phyloP scores from a whole-genome alignment of 2,797 vertebrate genomes.

The Staurois parvus region DNA sequence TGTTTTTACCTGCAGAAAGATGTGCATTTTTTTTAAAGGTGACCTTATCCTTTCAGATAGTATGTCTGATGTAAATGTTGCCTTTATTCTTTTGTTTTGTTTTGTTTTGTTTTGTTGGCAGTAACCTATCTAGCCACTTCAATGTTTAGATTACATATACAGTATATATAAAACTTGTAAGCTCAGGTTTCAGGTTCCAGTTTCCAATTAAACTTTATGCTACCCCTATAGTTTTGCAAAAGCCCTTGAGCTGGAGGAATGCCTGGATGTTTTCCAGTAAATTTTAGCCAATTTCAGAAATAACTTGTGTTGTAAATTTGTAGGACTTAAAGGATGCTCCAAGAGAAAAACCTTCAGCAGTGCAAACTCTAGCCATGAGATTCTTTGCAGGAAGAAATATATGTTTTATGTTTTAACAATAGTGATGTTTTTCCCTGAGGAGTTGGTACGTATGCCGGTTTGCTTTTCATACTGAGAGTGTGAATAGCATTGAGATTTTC shows the following conservation, averaged over 20 bases:
- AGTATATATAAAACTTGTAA: slow-evolving; percentile 10
- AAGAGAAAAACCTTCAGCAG: slow-evolving; percentile 7
- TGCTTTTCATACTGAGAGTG: slow-evolving; percentile 46
- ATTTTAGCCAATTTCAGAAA: neutral
- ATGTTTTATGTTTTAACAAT: slow-evolving; percentile 29
- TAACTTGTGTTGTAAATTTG: neutral
- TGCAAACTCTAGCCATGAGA: neutral
- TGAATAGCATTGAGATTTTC: slow-evolving; percentile 57
- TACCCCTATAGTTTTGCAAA: neutral
- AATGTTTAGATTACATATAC: neutral
- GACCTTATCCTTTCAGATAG: too few relatives aligned
- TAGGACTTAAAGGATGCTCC: neutral
- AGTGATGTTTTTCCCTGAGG: slow-evolving; percentile 37
- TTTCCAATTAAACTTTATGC: slow-evolving; percentile 6
- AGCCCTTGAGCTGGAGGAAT: neutral
- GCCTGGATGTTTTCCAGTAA: slow-evolving; percentile 16
- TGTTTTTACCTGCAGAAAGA: too few relatives aligned
- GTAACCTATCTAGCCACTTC: neutral
- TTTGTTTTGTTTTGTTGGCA: too few relatives aligned
- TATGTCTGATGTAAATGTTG: too few relatives aligned
- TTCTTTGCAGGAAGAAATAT: slow-evolving; percentile 13
- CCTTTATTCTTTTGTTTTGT: too few relatives aligned
- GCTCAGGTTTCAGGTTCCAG: neutral
- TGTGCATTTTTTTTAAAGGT: too few relatives aligned
- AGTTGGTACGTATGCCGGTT: slow-evolving; percentile 22